A percentile compares a stretch with the other conserved stretches of the same genome.
Conservation (phyloP, 2,797 vertebrate genomes). For the Argyrosomus regius region DNA sequence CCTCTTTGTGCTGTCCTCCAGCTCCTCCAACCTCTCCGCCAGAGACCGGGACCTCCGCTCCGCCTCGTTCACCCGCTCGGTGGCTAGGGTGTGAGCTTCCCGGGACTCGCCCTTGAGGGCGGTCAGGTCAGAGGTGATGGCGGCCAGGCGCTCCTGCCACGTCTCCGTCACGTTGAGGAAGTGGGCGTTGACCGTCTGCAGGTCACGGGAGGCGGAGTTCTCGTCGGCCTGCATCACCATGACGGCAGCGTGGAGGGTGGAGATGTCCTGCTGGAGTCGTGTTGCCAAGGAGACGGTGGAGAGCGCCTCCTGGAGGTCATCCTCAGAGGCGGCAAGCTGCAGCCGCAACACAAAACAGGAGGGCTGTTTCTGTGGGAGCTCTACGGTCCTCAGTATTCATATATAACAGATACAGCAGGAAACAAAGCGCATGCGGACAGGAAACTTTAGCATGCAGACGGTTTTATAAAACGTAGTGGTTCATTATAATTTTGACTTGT, state of each 20-base stretch:
- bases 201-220: constrained; percentile 81
- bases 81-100: constrained; percentile 86
- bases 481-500: not conserved
- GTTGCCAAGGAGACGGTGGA: constrained; percentile 84
- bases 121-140: constrained; percentile 82
- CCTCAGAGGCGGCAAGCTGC: constrained; percentile 93
- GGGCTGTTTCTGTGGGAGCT: constrained; percentile 81
- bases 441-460: not conserved
- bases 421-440: constrained; percentile 15
- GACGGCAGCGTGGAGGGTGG: constrained; percentile 83
- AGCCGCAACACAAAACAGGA: constrained; percentile 95
- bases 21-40: constrained; percentile 88
- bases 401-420: not conserved
- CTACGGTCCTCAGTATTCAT: constrained; percentile 48
- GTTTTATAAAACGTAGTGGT: not conserved
- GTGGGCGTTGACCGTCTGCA: constrained; percentile 85
- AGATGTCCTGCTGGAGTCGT: constrained; percentile 87
- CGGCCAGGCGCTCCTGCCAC: constrained; percentile 86
- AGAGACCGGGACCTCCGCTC: constrained; percentile 88
- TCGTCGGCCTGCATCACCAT: constrained; percentile 85
- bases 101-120: constrained; percentile 88
- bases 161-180: constrained; percentile 89
- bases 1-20: constrained; percentile 91
- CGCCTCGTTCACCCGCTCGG: constrained; percentile 88
- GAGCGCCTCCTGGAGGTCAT: constrained; percentile 85